Evolutionary conservation across 2,797 vertebrate species (phyloP).

Genomic region (Bovichtus variegatus): DNA sequence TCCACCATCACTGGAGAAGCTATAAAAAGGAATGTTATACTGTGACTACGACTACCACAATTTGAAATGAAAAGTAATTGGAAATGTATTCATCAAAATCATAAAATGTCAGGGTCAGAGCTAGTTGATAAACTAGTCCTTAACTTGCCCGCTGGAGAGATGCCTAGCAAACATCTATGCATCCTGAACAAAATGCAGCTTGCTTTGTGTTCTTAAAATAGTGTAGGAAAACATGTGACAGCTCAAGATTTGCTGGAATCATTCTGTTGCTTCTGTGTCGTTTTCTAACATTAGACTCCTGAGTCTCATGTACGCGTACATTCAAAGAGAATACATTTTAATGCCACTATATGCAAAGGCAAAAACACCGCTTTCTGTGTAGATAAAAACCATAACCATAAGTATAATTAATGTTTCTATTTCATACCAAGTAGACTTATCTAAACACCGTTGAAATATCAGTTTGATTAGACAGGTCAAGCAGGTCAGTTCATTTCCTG

Average conservation of each 20-base stretch:
- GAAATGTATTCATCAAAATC: not conserved
- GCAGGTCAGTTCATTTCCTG: constrained; percentile 28
- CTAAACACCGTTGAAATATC: constrained; percentile 20
- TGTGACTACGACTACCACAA: not conserved
- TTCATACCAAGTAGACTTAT: constrained; percentile 4
- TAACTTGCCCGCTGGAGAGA: constrained; percentile 1
- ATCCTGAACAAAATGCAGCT: constrained; percentile 45
- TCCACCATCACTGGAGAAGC: not conserved
- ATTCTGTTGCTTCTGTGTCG: constrained; percentile 28
- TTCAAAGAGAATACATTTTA: constrained; percentile 3
- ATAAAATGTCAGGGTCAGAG: constrained; percentile 4
- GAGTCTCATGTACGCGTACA: not conserved
- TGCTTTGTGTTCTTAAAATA: constrained; percentile 52
- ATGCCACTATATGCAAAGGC: not conserved
- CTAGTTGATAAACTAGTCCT: not conserved
- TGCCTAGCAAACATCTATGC: constrained; percentile 24
- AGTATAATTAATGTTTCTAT: not conserved
- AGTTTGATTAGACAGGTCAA: constrained; percentile 29
- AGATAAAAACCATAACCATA: constrained; percentile 1
- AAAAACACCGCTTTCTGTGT: not conserved
- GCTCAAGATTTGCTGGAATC: constrained; percentile 37
- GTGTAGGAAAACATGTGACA: constrained; percentile 56
- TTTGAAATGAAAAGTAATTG: not conserved
- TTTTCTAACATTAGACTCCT: constrained; percentile 10
- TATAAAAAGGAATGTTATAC: not conserved